Evolutionary conservation across 2,888 invertebrate species (phyloP), one percentile per base, ranked within the genome.

Genomic region (Cylloceria caligata): DNA sequence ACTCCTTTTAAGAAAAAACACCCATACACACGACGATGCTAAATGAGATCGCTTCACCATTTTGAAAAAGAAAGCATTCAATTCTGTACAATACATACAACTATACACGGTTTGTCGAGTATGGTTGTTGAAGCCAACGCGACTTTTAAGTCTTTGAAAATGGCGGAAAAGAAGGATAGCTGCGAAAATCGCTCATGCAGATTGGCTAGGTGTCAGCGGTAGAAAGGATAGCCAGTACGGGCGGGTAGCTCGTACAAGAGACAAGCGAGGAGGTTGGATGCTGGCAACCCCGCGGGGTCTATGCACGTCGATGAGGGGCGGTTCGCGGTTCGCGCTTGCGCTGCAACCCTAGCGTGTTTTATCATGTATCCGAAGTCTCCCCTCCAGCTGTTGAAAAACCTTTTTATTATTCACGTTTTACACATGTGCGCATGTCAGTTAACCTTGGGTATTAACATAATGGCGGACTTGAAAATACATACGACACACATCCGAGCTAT

Each of bases 291-390:
- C 87, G 21, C 49, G 49, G 6, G 49, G 6, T 1, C 60, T 34
- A 34, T 34, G 60, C 64, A 36, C 72, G 76, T 73, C 83, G 85
- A 71, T 76, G 80, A 86, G 90, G 91, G 91, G 92, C 90, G 92
- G 90, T 88, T 90, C 91, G 92, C 90, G 91, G 89, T 88, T 90
- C 91, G 72, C 92, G 92, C 90, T 87, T 92, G 92, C 92, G 92
- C 92, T 81, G 47, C 86, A 87, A 88, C 88, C 88, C 89, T 88
- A 88, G 78, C 88, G 80, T 57, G 73, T 81, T 64, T 30, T 52
- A 64, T 86, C 73, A 73, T 80, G 60, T 76, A 67, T 76, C 6
- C 52, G 68, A 83, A 39, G 75, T 82, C 73, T 77, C 81, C 74
- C 71, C 80, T 82, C 81, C 80, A 55, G 52, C 30, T 36, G 49